Conservation (phyloP, 2,797 vertebrate species). For the Tenualosa thibaudeaui region DNA sequence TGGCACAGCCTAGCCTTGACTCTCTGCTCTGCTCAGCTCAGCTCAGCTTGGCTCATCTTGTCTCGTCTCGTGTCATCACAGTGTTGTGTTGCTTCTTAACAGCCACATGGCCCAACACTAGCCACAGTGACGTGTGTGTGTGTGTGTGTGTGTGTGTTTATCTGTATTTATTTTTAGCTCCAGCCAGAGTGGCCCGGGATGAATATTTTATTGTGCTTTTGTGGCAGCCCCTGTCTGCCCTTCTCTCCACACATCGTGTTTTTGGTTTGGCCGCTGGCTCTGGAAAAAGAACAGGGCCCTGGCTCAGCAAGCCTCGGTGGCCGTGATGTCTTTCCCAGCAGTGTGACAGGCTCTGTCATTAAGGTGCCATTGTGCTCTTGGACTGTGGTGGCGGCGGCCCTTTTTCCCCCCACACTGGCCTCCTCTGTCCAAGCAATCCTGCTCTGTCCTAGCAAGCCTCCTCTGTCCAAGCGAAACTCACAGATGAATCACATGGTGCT, state of each 20-base stretch:
- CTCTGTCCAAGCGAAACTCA: conserved; percentile 4
- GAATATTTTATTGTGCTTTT: conserved; percentile 31
- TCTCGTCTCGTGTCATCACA: not conserved
- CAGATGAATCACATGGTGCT: no score
- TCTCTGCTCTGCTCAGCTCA: not conserved
- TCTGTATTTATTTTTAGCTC: conserved; percentile 44
- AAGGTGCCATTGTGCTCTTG: conserved; percentile 6
- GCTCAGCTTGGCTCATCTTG: not conserved
- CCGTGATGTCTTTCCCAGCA: conserved; percentile 17
- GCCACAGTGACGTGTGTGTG: not conserved
- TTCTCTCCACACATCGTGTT: not conserved
- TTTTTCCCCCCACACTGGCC: conserved; percentile 1
- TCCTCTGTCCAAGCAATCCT: not conserved
- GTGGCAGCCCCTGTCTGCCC: conserved; percentile 16
- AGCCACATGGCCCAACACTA: not conserved
- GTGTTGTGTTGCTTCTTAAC: not conserved
- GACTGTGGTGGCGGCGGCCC: not conserved
- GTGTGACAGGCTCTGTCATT: not conserved
- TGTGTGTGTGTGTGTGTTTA: not conserved
- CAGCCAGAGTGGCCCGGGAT: conserved; percentile 2
- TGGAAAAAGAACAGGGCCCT: conserved; percentile 25
- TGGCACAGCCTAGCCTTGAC: not conserved
- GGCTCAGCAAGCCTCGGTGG: not conserved
- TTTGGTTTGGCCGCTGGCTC: conserved; percentile 42
- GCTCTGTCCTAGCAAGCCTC: not conserved